Evolutionary conservation across 2,797 vertebrate species (phyloP), one percentile per base, ranked within the genome.

Genomic region (Philypnodon macrostomus): DNA sequence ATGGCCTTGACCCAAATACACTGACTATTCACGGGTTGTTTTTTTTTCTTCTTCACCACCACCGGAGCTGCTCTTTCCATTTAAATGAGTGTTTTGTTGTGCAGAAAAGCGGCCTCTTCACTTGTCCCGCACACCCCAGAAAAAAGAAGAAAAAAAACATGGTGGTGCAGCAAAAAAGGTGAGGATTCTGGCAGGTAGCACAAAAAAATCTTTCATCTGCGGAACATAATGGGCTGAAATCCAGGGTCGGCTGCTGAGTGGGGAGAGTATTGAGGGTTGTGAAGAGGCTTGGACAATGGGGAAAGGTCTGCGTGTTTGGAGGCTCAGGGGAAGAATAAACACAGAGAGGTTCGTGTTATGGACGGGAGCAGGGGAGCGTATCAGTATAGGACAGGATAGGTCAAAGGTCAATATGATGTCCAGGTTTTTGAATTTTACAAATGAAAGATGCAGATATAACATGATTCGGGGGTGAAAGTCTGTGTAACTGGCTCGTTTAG

Each of bases 1-100:
- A 77, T 64, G 70, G 64, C 61, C 51, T 58, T 84, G 81, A 85
- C 86, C 81, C 78, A 75, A 74, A 84, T 80, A 69, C 60, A 67
- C 47, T 58, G 62, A 53, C 81, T 63, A 70, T 84, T 85, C 75
- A 69, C 60, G 17, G n/a, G n/a, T n/a, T n/a, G n/a, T n/a, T n/a
- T n/a, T n/a, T n/a, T n/a, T n/a, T n/a, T n/a, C n/a, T n/a, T n/a
- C n/a, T n/a, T n/a, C n/a, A n/a, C n/a, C n/a, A n/a, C 32, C 42
- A 14, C 59, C 65, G 12, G 5, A 15, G 45, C 42, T 24, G 21
- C 33, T 57, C 23, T 51, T 70, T 67, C 65, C 70, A 78, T 81
- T 83, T 58, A 79, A 81, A 83, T 79, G 58, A 73, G 61, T 53
- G 67, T 65, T 83, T 70, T 58, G 69, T 72, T 40, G 67, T 17